Conservation (phyloP, 2,797 vertebrate species). For the Pogoniulus pusillus region DNA sequence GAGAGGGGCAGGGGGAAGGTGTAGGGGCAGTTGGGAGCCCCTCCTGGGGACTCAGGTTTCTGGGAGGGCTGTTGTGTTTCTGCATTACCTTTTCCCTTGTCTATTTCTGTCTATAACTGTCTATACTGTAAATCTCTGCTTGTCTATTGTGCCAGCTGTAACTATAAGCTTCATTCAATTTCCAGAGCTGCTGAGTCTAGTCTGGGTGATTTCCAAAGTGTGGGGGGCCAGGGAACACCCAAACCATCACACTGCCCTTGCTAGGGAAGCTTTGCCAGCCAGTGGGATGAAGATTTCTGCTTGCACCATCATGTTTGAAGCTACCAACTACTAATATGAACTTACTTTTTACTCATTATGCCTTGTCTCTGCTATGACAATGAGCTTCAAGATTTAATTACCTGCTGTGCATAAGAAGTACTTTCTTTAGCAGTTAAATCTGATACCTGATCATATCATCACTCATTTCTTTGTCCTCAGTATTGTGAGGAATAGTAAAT, state of each 20-base stretch:
- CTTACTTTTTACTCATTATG: background rate
- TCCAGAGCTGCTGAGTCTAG: too few species aligned
- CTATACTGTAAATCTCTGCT: too few species aligned
- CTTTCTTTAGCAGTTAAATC: background rate
- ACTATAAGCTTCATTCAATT: too few species aligned
- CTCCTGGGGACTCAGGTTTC: too few species aligned
- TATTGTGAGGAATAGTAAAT: constrained; percentile 46
- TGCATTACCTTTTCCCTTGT: too few species aligned
- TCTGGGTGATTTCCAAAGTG: too few species aligned
- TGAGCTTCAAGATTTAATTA: constrained; percentile 37
- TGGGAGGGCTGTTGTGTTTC: too few species aligned
- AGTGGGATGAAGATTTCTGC: background rate
- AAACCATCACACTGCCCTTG: background rate
- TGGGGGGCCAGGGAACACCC: too few species aligned
- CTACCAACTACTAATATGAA: background rate
- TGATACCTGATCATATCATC: background rate
- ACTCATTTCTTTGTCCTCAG: constrained; percentile 14
- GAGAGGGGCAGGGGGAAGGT: too few species aligned
- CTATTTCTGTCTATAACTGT: too few species aligned
- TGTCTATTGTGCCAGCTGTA: too few species aligned
- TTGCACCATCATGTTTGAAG: background rate
- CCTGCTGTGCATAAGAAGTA: background rate
- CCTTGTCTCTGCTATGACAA: accelerated
- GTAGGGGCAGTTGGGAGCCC: too few species aligned
- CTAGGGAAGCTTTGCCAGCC: background rate